Conservation (phyloP, 2,888 invertebrate species). For the Lottia gigantea region DNA sequence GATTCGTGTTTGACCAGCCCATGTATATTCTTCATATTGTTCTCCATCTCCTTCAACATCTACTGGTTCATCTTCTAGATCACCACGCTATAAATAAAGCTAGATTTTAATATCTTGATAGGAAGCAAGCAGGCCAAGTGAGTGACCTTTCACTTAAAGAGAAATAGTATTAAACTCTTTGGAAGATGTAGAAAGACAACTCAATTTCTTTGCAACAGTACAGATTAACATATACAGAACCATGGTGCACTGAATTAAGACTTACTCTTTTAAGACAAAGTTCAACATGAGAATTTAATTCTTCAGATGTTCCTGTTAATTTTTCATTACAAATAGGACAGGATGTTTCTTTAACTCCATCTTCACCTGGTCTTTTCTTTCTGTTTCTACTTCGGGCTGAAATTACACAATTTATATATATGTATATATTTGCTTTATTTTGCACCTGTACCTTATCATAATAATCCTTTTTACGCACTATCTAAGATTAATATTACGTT, state of each 20-base stretch:
- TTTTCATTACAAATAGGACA: conserved; percentile 87
- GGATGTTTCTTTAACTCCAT: conserved; percentile 71
- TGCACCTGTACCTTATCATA: too few species aligned
- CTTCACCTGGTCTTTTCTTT: conserved; percentile 74
- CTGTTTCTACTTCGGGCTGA: conserved; percentile 73
- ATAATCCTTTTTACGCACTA: too few species aligned
- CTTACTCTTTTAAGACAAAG: conserved; percentile 73
- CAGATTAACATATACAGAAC: too few species aligned
- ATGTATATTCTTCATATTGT: conserved; percentile 84
- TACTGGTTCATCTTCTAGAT: conserved; percentile 78
- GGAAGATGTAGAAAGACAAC: too few species aligned
- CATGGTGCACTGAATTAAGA: too few species aligned
- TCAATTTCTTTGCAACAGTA: too few species aligned
- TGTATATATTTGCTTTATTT: too few species aligned
- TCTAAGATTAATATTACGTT: too few species aligned
- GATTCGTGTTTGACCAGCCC: conserved; percentile 87
- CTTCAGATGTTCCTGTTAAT: conserved; percentile 74
- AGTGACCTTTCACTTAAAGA: too few species aligned
- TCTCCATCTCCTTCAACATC: conserved; percentile 71
- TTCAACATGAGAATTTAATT: conserved; percentile 81
- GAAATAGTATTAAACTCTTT: too few species aligned
- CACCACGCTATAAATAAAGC: conserved; percentile 33
- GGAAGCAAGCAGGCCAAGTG: too few species aligned
- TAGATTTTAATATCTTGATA: too few species aligned
- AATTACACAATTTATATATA: conserved; percentile 5